Evolutionary conservation across 2,113 vertebrate species (phyloP).

Genomic region (Xiphophorus hellerii): DNA sequence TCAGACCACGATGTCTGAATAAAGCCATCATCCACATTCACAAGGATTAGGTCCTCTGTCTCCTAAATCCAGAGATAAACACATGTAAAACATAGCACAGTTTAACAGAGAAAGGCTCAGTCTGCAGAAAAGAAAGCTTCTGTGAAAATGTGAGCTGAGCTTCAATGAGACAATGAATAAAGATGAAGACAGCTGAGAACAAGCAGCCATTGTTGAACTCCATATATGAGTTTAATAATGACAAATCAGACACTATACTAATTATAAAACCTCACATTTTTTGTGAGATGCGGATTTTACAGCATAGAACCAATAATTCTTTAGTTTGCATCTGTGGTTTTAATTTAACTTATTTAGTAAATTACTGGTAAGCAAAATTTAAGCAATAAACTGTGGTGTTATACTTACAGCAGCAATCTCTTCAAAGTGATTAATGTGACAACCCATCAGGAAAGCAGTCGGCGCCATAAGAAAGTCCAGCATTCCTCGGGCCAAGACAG

Average conservation of each 20-base stretch:
- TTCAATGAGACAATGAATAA: slow-evolving; percentile 29
- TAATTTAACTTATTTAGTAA: neutral
- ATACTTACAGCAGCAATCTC: slow-evolving; percentile 86
- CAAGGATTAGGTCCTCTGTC: slow-evolving; percentile 89
- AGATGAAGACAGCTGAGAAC: slow-evolving; percentile 33
- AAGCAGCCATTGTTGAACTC: slow-evolving; percentile 19
- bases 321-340: neutral
- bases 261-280: neutral
- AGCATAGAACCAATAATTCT: neutral
- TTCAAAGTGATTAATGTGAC: slow-evolving; percentile 88
- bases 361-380: neutral
- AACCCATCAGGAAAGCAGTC: slow-evolving; percentile 96
- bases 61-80: slow-evolving; percentile 80
- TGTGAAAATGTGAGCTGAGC: slow-evolving; percentile 43
- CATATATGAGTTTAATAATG: neutral
- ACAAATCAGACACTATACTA: slow-evolving; percentile 9
- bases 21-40: slow-evolving; percentile 88
- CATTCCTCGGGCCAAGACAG: slow-evolving; percentile 90
- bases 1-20: slow-evolving; percentile 78
- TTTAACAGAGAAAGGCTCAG: slow-evolving; percentile 24
- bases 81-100: neutral
- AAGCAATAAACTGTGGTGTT: neutral
- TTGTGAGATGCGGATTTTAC: neutral
- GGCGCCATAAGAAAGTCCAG: slow-evolving; percentile 98
- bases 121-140: slow-evolving; percentile 28